Percentiles rank a stretch among this genome's conserved stretches.
phyloP scores from a whole-genome alignment of 2,797 vertebrate genomes.

The Amniataba percoides region DNA sequence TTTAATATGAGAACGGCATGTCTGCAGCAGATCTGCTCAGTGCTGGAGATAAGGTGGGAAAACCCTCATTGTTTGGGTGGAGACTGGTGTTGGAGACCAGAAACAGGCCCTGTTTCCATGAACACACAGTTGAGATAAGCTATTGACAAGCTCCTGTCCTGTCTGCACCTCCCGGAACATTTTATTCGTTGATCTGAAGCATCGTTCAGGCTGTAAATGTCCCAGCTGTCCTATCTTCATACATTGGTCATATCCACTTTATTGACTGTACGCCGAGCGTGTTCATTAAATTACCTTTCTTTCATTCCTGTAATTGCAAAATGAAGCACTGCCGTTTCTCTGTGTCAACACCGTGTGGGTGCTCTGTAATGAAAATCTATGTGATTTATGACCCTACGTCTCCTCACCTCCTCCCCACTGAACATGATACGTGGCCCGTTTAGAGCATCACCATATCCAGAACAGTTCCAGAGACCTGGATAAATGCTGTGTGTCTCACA shows the following conservation, averaged over 20 bases:
- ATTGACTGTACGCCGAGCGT: constrained; percentile 32
- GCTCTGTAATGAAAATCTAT: constrained; percentile 37
- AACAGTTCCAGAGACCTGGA: constrained; percentile 43
- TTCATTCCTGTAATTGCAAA: constrained; percentile 43
- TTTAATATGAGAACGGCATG: constrained; percentile 18
- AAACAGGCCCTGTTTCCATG: constrained; percentile 25
- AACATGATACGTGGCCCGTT: constrained; percentile 53
- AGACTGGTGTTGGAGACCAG: constrained; percentile 25
- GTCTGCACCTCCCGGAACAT: neutral
- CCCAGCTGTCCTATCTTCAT: neutral
- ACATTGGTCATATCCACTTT: neutral
- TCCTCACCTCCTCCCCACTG: constrained; percentile 13
- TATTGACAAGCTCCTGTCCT: neutral
- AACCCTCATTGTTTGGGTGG: constrained; percentile 16
- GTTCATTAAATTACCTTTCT: constrained; percentile 37
- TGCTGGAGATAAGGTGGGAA: constrained; percentile 56
- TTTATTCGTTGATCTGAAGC: constrained; percentile 8
- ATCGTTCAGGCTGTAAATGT: neutral
- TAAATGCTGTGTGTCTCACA: constrained; percentile 37
- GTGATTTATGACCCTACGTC: constrained; percentile 62
- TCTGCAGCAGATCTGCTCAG: constrained; percentile 27
- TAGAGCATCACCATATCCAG: constrained; percentile 33
- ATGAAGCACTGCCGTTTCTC: constrained; percentile 39
- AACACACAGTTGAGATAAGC: constrained; percentile 19
- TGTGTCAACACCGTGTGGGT: constrained; percentile 39